Percentiles rank a stretch among this genome's conserved stretches.
Conservation (phyloP, 2,113 vertebrate species). For the cattle (Bos taurus) region DNA sequence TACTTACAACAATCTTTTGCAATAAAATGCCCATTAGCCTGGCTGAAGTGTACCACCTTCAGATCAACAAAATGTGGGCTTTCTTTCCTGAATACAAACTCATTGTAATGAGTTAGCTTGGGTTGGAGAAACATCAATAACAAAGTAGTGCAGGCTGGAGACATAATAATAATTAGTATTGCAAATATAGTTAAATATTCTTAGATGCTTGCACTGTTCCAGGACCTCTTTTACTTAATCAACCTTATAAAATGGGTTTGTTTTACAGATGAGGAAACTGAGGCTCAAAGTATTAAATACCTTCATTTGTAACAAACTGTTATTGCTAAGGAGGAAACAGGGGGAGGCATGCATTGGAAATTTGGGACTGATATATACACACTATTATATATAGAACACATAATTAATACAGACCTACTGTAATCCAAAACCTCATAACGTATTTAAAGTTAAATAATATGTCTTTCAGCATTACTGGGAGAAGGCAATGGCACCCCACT, state of each 20-base stretch:
- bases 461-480: too few relatives aligned
- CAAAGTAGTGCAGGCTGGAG: neutral
- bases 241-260: neutral
- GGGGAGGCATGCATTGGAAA: too few relatives aligned
- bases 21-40: neutral
- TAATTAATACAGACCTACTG: too few relatives aligned
- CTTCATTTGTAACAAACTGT: neutral
- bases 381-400: neutral
- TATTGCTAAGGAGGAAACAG: neutral
- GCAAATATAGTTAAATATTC: neutral
- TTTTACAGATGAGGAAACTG: neutral
- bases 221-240: neutral
- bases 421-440: too few relatives aligned
- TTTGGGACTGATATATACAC: neutral
- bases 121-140: neutral
- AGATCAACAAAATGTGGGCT: neutral
- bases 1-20: neutral
- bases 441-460: too few relatives aligned
- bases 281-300: neutral
- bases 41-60: neutral
- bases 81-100: neutral
- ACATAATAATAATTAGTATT: neutral
- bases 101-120: neutral
- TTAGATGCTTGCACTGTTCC: neutral
- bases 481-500: too few relatives aligned